phyloP scores from a whole-genome alignment of 64 coral and sea anemone genomes.

The Actinia tenebrosa region DNA sequence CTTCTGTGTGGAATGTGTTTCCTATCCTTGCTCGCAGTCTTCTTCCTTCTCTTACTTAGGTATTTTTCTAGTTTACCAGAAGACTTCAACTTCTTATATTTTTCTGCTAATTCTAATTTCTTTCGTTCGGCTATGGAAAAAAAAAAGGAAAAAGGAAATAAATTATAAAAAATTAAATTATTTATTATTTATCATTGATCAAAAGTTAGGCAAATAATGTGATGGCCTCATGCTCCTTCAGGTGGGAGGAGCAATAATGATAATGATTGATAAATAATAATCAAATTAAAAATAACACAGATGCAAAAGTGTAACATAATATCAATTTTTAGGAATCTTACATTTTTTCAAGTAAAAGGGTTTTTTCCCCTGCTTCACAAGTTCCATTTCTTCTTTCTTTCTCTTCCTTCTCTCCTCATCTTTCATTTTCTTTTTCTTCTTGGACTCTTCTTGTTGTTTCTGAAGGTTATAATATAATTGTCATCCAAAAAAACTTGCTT shows the following conservation, averaged over 20 bases:
- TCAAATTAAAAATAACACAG: too few relatives aligned
- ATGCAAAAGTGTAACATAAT: background rate
- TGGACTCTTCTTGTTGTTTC: conserved; percentile 67
- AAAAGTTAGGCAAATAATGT: too few relatives aligned
- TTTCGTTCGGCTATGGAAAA: conserved; percentile 75
- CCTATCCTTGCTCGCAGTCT: conserved; percentile 86
- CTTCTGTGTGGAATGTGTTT: conserved; percentile 65
- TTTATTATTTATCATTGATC: too few relatives aligned
- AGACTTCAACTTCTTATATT: conserved; percentile 79
- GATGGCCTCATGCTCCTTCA: too few relatives aligned
- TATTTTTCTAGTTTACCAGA: conserved; percentile 84
- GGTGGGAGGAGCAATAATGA: too few relatives aligned
- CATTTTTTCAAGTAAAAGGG: conserved; percentile 95
- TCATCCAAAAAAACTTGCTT: background rate
- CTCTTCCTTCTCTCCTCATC: conserved; percentile 58
- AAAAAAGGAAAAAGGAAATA: background rate
- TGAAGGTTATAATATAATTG: conserved; percentile 14
- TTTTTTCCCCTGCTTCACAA: conserved; percentile 93
- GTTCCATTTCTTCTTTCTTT: conserved; percentile 74
- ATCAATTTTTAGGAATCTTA: conserved; percentile 27
- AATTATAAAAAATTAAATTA: background rate
- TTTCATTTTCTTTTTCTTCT: conserved; percentile 37
- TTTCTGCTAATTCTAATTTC: conserved; percentile 93
- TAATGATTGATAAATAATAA: too few relatives aligned
- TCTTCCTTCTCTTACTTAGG: conserved; percentile 73